A percentile compares a stretch with the other conserved stretches of the same genome.
Evolutionary conservation across 2,888 invertebrate species (phyloP).

Genomic region (Nebria brevicollis): DNA sequence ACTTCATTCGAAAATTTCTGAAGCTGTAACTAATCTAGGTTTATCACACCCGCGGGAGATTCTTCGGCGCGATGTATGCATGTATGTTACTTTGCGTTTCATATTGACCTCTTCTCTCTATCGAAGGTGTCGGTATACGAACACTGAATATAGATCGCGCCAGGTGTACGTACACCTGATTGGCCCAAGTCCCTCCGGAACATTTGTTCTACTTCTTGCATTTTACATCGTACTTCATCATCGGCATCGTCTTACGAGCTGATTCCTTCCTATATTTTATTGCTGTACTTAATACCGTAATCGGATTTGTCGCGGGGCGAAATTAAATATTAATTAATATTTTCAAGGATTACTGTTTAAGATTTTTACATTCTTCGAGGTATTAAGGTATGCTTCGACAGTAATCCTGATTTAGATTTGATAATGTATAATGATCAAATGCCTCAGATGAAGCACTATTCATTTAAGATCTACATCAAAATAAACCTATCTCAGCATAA

Average conservation of each 20-base stretch:
- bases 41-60: conserved; percentile 14
- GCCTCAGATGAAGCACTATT: too few species aligned
- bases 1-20: conserved; percentile 32
- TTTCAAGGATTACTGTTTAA: conserved; percentile 8
- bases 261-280: conserved; percentile 6
- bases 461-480: too few species aligned
- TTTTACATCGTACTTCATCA: conserved; percentile 45
- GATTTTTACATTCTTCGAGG: conserved; percentile 2
- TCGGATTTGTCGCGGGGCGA: conserved; percentile 19
- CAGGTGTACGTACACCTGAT: conserved; percentile 52
- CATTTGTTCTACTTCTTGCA: conserved; percentile 39
- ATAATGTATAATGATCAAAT: neutral
- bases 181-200: conserved; percentile 44
- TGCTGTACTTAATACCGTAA: neutral
- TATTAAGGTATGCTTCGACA: neutral
- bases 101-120: conserved; percentile 49
- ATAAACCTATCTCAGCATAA: too few species aligned
- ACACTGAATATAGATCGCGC: conserved; percentile 16
- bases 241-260: neutral
- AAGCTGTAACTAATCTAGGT: conserved; percentile 22
- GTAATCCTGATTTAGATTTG: conserved; percentile 11
- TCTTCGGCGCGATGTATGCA: neutral
- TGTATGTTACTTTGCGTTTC: conserved; percentile 38
- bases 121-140: conserved; percentile 49
- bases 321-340: conserved; percentile 26